A percentile compares a stretch with the other conserved stretches of the same genome.
phyloP scores from a whole-genome alignment of 2,797 vertebrate species.

The Fistularia tabacaria region DNA sequence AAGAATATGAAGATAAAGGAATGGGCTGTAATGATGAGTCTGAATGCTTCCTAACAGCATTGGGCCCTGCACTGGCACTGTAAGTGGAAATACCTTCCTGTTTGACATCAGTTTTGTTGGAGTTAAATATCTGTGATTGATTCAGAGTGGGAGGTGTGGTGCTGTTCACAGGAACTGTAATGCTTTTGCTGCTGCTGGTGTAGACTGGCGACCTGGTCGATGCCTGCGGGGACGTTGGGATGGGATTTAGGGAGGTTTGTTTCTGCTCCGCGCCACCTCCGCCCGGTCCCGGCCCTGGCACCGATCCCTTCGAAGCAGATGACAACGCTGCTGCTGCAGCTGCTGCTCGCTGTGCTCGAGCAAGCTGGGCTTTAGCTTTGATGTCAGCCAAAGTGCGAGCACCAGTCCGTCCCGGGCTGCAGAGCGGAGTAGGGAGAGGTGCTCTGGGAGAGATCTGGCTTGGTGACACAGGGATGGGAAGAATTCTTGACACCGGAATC shows the following conservation, averaged over 20 bases:
- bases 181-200: conserved; percentile 41
- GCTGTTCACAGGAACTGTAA: conserved; percentile 29
- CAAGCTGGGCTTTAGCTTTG: conserved; percentile 94
- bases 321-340: conserved; percentile 76
- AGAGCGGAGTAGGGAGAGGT: conserved; percentile 73
- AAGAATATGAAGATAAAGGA: conserved; percentile 32
- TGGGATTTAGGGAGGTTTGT: conserved; percentile 51
- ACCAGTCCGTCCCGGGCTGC: conserved; percentile 86
- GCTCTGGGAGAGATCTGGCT: conserved; percentile 85
- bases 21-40: conserved; percentile 27
- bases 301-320: conserved; percentile 68
- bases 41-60: conserved; percentile 18
- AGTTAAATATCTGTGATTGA: conserved; percentile 25
- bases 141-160: conserved; percentile 34
- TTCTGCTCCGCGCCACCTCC: conserved; percentile 66
- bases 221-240: conserved; percentile 80
- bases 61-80: conserved; percentile 1
- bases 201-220: conserved; percentile 53
- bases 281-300: conserved; percentile 81
- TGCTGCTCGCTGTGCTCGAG: conserved; percentile 86
- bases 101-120: conserved; percentile 41
- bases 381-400: conserved; percentile 96
- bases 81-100: conserved; percentile 15
- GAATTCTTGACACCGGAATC: conserved; percentile 89
- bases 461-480: conserved; percentile 77